phyloP scores from a whole-genome alignment of 2,797 vertebrate species.

The Melanotaenia maccullochi region DNA sequence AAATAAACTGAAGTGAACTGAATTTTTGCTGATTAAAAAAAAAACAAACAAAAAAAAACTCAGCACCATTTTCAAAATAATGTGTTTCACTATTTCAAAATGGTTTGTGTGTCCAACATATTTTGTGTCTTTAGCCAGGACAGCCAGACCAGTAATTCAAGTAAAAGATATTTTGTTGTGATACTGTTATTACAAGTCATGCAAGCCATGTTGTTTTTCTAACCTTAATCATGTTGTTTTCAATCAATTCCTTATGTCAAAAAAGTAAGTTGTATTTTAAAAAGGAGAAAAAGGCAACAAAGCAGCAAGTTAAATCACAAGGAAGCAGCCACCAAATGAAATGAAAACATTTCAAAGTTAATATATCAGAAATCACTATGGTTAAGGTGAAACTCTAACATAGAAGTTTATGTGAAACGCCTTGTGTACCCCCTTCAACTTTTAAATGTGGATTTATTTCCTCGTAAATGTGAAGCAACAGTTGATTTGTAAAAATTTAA shows the following conservation, averaged over 20 bases:
- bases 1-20: not conserved
- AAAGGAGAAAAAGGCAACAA: not conserved
- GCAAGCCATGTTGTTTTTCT: not conserved
- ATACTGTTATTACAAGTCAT: not conserved
- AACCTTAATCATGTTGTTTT: not conserved
- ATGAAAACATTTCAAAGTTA: not conserved
- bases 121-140: not conserved
- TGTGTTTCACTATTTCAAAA: not conserved
- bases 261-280: not conserved
- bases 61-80: not conserved
- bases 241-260: not conserved
- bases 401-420: not conserved
- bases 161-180: not conserved
- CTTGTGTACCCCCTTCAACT: not conserved
- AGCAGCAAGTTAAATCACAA: not conserved
- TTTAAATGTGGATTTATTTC: not conserved
- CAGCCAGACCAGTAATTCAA: not conserved
- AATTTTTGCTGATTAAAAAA: not conserved
- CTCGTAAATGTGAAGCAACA: not conserved
- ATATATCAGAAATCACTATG: not conserved
- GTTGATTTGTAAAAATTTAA: not conserved
- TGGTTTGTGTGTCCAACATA: not conserved
- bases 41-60: not conserved
- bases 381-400: not conserved
- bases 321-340: not conserved